Base-by-base conservation (phyloP, 2,113 vertebrate genomes). In the Astur gentilis region DNA sequence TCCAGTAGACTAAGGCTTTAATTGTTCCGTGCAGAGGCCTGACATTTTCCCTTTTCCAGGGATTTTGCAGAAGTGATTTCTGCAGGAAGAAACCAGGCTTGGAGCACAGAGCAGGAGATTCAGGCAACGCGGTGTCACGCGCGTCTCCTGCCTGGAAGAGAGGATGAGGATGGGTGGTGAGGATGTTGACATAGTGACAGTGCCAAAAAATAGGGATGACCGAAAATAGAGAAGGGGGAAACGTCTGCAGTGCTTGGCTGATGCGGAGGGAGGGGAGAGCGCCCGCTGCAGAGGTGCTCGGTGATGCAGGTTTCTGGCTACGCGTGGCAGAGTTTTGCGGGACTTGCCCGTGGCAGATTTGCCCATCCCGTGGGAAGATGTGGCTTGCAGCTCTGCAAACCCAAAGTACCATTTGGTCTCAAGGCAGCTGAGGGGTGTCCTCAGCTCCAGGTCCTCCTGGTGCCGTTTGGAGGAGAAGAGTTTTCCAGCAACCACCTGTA, bases 81-180 rank as follows among this genome's bases (percentile, higher is more conserved):
- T 50, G 49, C 25, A n/a, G 36, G 45, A 76, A 38, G 50, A 31
- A 89, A n/a, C 7, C 11, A 76, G 36, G 4, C 52, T 62, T 52
- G 34, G 61, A 62, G 34, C 0, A 0, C 11, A 29, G 61, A 85
- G 29, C 17, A 25, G 62, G 38, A 86, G 29, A 16, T 38, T 27
- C 6, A 9, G 62, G 9, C 31, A 38, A 16, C 0, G 7, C 0
- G 4, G 10, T 12, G 36, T 52, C 72, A 34, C 13, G 10, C 0
- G 4, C 1, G 0, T 42, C 3, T 34, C 23, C 31, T 47, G 19
- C 19, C 23, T 64, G 42, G 52, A 45, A 50, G 31, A 45, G 26
- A 75, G 22, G 10, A 20, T 32, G 34, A 62, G n/a, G 61, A 25
- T 45, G n/a, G 25, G 50, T 0, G 0, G 3, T 26, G 32, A 45